Conservation (phyloP, 1,140 invertebrate genomes). For the Heliconius himera region DNA sequence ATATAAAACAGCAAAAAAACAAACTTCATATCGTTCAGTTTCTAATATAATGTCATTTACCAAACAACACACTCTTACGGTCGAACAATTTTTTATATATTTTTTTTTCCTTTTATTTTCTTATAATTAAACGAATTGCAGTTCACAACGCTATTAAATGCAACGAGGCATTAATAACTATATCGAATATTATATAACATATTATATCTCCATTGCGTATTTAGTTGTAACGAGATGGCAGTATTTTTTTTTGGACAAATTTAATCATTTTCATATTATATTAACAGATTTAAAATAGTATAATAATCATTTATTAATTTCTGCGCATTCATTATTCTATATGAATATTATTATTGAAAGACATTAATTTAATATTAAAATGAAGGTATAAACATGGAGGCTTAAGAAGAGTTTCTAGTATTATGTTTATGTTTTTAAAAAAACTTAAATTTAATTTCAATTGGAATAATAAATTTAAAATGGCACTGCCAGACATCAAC, state of each 20-base stretch:
- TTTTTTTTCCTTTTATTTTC: slow-evolving; percentile 44
- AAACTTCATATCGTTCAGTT: background rate
- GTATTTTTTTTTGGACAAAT: background rate
- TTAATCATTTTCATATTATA: too few relatives aligned
- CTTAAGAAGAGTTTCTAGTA: background rate
- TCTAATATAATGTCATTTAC: background rate
- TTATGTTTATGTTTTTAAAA: background rate
- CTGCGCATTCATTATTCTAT: too few relatives aligned
- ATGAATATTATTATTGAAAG: too few relatives aligned
- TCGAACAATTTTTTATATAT: slow-evolving; percentile 46
- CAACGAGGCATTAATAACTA: slow-evolving; percentile 40
- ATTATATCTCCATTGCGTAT: slow-evolving; percentile 1
- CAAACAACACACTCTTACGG: background rate
- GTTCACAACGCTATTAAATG: slow-evolving; percentile 41
- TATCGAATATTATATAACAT: slow-evolving; percentile 7
- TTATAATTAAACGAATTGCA: slow-evolving; percentile 45
- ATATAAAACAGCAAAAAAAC: slow-evolving; percentile 1
- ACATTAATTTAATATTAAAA: too few relatives aligned
- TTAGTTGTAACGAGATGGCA: background rate
- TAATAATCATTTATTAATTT: too few relatives aligned
- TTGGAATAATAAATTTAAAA: too few relatives aligned
- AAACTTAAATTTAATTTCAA: too few relatives aligned
- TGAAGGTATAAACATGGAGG: background rate
- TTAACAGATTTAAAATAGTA: too few relatives aligned
- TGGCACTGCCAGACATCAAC: too few relatives aligned